These are phyloP conservation scores for Porites lutea DNA, from an alignment of 64 coral and sea anemone species.

Conservation along the genomic window DNA sequence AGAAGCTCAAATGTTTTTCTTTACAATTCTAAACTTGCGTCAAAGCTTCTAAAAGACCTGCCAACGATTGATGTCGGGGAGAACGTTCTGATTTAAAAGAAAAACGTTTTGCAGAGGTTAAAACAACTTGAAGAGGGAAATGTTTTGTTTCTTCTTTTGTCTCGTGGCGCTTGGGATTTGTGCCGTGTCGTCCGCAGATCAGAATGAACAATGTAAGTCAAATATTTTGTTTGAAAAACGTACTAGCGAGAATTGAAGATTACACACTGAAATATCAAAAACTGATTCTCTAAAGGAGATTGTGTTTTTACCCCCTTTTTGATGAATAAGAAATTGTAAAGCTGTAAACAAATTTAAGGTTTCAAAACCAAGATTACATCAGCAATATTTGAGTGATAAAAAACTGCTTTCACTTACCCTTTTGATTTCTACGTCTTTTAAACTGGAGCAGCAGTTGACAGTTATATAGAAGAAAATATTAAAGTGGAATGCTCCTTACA, in stretches of 20 bases:
- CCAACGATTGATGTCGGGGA: not conserved
- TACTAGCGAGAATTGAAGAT: not conserved
- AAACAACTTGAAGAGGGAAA: not conserved
- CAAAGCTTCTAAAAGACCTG: not conserved
- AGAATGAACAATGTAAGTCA: slow-evolving; percentile 11
- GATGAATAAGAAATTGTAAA: too few species aligned
- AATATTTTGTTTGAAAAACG: slow-evolving; percentile 12
- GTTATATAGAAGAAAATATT: too few species aligned
- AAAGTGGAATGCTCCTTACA: too few species aligned
- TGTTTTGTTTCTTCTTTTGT: not conserved
- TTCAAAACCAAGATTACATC: too few species aligned
- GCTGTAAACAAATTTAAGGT: too few species aligned
- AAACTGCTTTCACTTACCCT: too few species aligned
- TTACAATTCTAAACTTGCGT: not conserved
- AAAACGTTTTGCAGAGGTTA: not conserved
- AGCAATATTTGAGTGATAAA: too few species aligned
- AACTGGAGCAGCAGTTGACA: too few species aligned
- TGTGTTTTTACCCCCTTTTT: too few species aligned
- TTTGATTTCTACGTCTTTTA: too few species aligned
- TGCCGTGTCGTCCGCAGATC: not conserved
- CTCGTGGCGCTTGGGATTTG: not conserved
- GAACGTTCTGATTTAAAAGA: not conserved
- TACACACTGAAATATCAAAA: not conserved
- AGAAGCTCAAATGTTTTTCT: not conserved
- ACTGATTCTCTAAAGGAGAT: not conserved